phyloP scores from a whole-genome alignment of 1,140 invertebrate species.

The Chironomus striatipennis region DNA sequence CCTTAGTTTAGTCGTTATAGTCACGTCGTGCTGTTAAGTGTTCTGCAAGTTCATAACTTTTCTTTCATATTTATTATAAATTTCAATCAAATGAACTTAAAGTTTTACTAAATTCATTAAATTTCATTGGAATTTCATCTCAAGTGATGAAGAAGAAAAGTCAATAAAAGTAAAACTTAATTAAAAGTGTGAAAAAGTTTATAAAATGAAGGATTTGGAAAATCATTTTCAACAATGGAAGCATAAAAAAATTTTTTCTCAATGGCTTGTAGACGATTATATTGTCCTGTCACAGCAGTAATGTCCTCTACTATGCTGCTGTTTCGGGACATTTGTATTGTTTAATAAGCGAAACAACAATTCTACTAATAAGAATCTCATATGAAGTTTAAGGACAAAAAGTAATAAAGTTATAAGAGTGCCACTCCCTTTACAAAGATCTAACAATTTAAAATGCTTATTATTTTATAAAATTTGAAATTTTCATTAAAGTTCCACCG shows the following conservation, averaged over 20 bases:
- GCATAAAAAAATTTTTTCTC: conserved; percentile 30
- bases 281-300: conserved; percentile 95
- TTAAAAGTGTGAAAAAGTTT: conserved; percentile 3
- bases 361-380: background rate
- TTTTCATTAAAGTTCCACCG: background rate
- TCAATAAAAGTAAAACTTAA: conserved; percentile 26
- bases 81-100: background rate
- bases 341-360: conserved; percentile 27
- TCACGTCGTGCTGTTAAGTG: conserved; percentile 17
- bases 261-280: conserved; percentile 52
- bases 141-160: background rate
- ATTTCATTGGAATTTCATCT: background rate
- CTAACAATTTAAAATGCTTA: background rate
- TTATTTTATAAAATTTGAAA: background rate
- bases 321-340: conserved; percentile 67
- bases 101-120: background rate
- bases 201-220: conserved; percentile 22
- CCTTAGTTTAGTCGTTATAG: conserved; percentile 18
- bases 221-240: conserved; percentile 30
- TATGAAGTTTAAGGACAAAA: background rate
- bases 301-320: conserved; percentile 65
- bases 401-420: background rate
- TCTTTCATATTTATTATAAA: background rate
- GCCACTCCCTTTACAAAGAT: background rate
- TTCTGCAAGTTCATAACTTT: background rate